phyloP scores from a whole-genome alignment of 1,140 invertebrate genomes.

The Ostrea edulis region DNA sequence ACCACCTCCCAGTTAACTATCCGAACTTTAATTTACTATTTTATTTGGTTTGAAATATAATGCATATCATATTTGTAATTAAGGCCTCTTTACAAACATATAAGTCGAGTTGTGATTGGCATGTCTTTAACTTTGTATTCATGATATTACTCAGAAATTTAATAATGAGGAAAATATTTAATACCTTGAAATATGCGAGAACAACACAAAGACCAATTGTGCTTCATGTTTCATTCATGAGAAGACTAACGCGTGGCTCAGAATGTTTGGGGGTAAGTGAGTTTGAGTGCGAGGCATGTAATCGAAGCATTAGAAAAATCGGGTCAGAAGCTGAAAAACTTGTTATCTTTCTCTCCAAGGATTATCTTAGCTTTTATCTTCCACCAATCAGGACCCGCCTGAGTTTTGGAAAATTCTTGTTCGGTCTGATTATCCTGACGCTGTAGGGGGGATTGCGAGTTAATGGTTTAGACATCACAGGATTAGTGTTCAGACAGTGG shows the following conservation, averaged over 20 bases:
- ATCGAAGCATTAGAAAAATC: not conserved
- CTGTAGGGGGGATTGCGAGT: slow-evolving; percentile 3
- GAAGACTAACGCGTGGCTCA: not conserved
- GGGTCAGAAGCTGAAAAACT: slow-evolving; percentile 11
- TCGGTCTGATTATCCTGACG: not conserved
- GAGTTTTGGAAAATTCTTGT: not conserved
- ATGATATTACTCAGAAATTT: not conserved
- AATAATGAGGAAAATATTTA: not conserved
- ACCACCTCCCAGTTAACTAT: too few relatives aligned
- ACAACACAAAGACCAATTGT: slow-evolving; percentile 16
- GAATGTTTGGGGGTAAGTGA: not conserved
- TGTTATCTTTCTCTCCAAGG: slow-evolving; percentile 19
- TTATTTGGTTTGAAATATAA: too few relatives aligned
- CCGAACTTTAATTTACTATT: too few relatives aligned
- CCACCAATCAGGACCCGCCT: slow-evolving; percentile 1
- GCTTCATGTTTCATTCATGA: not conserved
- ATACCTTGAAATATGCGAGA: slow-evolving; percentile 22
- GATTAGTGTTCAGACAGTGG: slow-evolving; percentile 1
- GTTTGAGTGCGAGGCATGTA: not conserved
- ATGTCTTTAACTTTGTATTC: too few relatives aligned
- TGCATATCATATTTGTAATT: too few relatives aligned
- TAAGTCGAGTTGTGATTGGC: too few relatives aligned
- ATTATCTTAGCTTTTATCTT: slow-evolving; percentile 5
- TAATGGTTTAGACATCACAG: not conserved
- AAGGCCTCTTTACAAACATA: too few relatives aligned